A percentile compares a stretch with the other conserved stretches of the same genome.
phyloP scores from a whole-genome alignment of 2,888 invertebrate species.

The Napeogenes sylphis region DNA sequence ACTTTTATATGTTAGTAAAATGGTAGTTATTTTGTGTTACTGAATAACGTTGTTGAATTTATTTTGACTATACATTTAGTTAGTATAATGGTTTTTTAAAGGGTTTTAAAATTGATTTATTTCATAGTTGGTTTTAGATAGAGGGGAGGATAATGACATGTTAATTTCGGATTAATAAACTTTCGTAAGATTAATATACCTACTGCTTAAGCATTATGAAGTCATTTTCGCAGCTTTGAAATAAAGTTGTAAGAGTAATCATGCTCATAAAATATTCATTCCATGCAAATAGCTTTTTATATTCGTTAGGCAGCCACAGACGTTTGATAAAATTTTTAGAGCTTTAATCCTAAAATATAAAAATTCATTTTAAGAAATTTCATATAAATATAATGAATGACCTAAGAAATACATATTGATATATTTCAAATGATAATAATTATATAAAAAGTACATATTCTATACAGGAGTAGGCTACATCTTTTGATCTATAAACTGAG shows the following conservation, averaged over 20 bases:
- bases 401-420: too few relatives aligned
- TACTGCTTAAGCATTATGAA: slow-evolving; percentile 1
- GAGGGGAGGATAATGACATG: too few relatives aligned
- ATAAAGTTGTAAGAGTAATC: slow-evolving; percentile 7
- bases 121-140: background rate
- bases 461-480: too few relatives aligned
- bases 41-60: too few relatives aligned
- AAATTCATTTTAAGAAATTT: background rate
- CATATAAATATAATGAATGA: background rate
- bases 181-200: background rate
- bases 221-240: slow-evolving; percentile 6
- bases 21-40: too few relatives aligned
- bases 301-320: slow-evolving; percentile 4
- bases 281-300: slow-evolving; percentile 7
- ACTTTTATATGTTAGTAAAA: too few relatives aligned
- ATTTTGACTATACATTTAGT: background rate
- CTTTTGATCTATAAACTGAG: too few relatives aligned
- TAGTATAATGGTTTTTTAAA: slow-evolving; percentile 2
- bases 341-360: background rate
- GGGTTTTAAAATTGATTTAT: too few relatives aligned
- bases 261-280: slow-evolving; percentile 7
- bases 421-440: too few relatives aligned
- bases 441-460: too few relatives aligned
- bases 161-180: background rate
- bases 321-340: background rate